Evolutionary conservation across 2,888 invertebrate species (phyloP).

Genomic region (Cheilosia impressa): DNA sequence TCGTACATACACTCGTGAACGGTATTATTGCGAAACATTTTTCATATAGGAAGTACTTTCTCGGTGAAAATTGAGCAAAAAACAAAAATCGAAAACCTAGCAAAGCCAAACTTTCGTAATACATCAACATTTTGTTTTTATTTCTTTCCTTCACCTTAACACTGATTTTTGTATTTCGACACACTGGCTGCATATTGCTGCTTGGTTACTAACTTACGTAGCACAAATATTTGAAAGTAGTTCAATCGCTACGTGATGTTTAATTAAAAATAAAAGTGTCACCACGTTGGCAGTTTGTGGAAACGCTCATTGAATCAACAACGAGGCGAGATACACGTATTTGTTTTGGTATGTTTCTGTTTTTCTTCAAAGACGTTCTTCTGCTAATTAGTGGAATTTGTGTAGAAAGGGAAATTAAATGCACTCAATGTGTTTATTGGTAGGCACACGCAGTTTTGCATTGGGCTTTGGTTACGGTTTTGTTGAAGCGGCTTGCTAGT

Average conservation of each 20-base stretch:
- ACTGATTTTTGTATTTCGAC: constrained; percentile 69
- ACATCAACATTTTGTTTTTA: constrained; percentile 22
- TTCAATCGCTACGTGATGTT: constrained; percentile 72
- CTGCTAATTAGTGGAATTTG: constrained; percentile 55
- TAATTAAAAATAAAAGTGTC: constrained; percentile 74
- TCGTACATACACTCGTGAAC: constrained; percentile 37
- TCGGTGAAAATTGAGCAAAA: constrained; percentile 40
- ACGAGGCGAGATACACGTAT: constrained; percentile 1
- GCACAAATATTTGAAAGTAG: constrained; percentile 70
- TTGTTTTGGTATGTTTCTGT: too few relatives aligned
- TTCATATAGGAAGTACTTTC: constrained; percentile 69
- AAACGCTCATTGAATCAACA: constrained; percentile 48
- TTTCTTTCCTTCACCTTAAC: constrained; percentile 72
- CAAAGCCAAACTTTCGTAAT: constrained; percentile 64
- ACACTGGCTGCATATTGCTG: constrained; percentile 11
- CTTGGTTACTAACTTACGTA: constrained; percentile 18
- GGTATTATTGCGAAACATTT: constrained; percentile 51
- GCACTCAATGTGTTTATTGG: constrained; percentile 10
- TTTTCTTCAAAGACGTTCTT: constrained; percentile 19
- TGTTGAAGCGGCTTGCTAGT: constrained; percentile 3
- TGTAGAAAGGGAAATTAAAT: constrained; percentile 63
- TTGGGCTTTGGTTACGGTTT: constrained; percentile 7
- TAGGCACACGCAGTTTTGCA: constrained; percentile 38
- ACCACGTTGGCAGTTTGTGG: constrained; percentile 61
- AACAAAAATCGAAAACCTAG: constrained; percentile 17